These are phyloP conservation scores for Pristis pectinata DNA, from an alignment of 2,797 vertebrate species.

Conservation along the genomic window DNA sequence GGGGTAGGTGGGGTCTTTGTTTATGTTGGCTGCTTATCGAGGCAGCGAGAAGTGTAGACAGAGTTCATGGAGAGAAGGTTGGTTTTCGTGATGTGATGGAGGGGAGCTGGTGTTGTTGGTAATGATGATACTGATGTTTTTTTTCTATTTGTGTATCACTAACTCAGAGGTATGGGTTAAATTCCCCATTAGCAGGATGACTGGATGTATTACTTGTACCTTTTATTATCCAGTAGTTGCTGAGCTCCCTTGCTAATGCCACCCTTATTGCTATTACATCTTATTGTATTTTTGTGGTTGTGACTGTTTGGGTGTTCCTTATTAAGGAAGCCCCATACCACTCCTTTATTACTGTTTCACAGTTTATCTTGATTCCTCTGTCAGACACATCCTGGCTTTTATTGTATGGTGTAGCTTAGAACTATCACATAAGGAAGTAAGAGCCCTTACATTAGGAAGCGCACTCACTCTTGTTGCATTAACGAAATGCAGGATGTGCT, in stretches of 20 bases:
- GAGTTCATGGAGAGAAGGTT: too few species aligned
- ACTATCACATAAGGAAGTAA: conserved; percentile 3
- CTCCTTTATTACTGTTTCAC: not conserved
- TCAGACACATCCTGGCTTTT: not conserved
- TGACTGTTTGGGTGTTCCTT: not conserved
- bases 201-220: not conserved
- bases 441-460: conserved; percentile 7
- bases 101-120: too few species aligned
- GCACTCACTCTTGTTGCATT: not conserved
- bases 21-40: too few species aligned
- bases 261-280: not conserved
- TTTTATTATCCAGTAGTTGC: not conserved
- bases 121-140: too few species aligned
- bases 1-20: too few species aligned
- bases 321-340: not conserved
- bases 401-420: not conserved
- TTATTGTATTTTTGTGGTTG: conserved; percentile 20
- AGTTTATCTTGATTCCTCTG: conserved; percentile 9
- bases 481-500: not conserved
- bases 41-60: too few species aligned
- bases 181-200: not conserved
- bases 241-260: not conserved
- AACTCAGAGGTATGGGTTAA: not conserved
- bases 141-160: too few species aligned
- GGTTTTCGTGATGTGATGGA: too few species aligned